Base-by-base conservation (phyloP, 2,797 vertebrate species). In the Gouania willdenowi region DNA sequence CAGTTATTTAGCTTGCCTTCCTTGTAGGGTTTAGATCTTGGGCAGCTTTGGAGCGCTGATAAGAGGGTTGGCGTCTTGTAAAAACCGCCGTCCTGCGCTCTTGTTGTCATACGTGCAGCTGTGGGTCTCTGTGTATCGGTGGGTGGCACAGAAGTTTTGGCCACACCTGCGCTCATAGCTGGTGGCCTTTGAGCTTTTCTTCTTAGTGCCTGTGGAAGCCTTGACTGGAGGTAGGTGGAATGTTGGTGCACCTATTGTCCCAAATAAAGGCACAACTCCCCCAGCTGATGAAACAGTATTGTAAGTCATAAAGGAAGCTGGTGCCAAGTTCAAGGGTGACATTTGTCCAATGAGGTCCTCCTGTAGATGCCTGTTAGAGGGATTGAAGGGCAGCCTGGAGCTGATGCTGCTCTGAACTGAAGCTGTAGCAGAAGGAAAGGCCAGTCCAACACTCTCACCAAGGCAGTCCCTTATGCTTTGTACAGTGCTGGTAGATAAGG, bases 101-200 rank as follows among this genome's bases (percentile, higher is more conserved):
- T 98, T 98, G 87, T 99, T 98, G 85, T 99, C 93, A 0, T 91
- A 98, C 13, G 89, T 91, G 84, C 96, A 99, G 82, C 89, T 73
- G 8, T 99, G 97, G 26, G 92, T 87, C 88, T 99, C 97, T 42
- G 96, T 94, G 66, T 98, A 98, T 69, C 97, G 97, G 54, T 99
- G 97, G 1, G 87, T 84, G 38, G 93, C 91, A 55, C 96, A 99
- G 84, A 98, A 98, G 79, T 97, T 98, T 85, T 97, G 92, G 71
- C 95, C 92, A 66, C 97, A 99, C 82, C 97, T 97, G 94, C 95
- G 98, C 83, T 98, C 91, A 40, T 92, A 99, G 92, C 95, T 98
- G 69, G 89, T 93, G 73, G 94, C 93, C 79, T 96, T 98, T 58
- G 87, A 73, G 73, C 83, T 87, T 82, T 93, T 98, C 87, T 93